phyloP scores from a whole-genome alignment of 2,888 invertebrate genomes.

The Drosophila aldrichi region DNA sequence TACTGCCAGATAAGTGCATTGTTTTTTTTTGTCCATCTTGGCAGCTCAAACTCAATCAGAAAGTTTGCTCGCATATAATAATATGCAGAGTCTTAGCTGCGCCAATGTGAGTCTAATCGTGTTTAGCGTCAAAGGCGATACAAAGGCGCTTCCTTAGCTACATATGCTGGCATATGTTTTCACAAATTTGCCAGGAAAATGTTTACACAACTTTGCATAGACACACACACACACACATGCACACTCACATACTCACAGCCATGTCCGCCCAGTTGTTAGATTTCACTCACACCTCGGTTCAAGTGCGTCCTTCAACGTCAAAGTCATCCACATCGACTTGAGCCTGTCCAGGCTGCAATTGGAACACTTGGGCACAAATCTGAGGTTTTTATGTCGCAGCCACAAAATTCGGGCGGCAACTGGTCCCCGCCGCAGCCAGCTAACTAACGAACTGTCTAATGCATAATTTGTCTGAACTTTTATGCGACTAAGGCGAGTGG shows the following conservation, averaged over 20 bases:
- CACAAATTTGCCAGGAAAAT: constrained; percentile 44
- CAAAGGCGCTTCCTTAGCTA: background rate
- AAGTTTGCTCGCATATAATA: background rate
- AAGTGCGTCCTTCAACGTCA: constrained; percentile 49
- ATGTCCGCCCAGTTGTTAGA: constrained; percentile 10
- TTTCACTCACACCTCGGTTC: background rate
- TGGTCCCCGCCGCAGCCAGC: constrained; percentile 25
- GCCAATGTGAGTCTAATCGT: constrained; percentile 1
- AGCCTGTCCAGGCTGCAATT: constrained; percentile 28
- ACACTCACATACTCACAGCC: background rate
- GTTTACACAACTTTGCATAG: constrained; percentile 42
- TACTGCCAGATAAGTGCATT: background rate
- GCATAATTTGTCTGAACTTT: constrained; percentile 81
- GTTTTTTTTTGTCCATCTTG: background rate
- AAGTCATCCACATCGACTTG: constrained; percentile 6
- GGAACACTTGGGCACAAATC: constrained; percentile 35
- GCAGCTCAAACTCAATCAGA: background rate
- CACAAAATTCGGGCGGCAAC: constrained; percentile 45
- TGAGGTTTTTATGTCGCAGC: constrained; percentile 39
- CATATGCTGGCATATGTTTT: constrained; percentile 33
- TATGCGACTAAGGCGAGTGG: constrained; percentile 39
- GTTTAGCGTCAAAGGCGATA: constrained; percentile 2
- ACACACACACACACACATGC: background rate
- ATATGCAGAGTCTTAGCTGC: background rate
- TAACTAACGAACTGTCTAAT: constrained; percentile 76